These are phyloP conservation scores for Cetonia aurata DNA, from an alignment of 2,888 invertebrate genomes.

Conservation along the genomic window DNA sequence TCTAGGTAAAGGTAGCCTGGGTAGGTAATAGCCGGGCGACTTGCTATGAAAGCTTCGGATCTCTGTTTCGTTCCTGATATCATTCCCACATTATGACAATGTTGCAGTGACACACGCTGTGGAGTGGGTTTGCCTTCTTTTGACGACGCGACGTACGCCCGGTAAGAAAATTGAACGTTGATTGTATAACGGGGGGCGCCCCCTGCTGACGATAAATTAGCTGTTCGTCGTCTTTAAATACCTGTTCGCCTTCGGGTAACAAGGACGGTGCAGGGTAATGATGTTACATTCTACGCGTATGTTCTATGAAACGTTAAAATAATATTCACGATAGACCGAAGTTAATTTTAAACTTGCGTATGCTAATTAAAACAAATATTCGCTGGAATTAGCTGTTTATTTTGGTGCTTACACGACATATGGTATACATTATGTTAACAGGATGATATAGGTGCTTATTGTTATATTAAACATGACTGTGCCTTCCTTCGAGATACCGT, in stretches of 20 bases:
- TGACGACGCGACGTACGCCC: neutral
- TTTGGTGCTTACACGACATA: no score
- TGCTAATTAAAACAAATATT: slow-evolving; percentile 27
- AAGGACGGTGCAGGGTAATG: slow-evolving; percentile 6
- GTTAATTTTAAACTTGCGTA: slow-evolving; percentile 20
- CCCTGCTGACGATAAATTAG: slow-evolving; percentile 26
- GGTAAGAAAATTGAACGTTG: slow-evolving; percentile 32
- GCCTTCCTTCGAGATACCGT: no score
- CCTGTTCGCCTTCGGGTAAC: slow-evolving; percentile 36
- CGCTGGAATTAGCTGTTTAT: no score
- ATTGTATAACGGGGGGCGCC: slow-evolving; percentile 16
- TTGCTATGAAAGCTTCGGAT: slow-evolving; percentile 13
- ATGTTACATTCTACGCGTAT: neutral
- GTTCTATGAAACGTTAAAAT: neutral
- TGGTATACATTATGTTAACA: no score
- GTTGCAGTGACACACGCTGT: slow-evolving; percentile 26
- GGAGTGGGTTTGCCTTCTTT: slow-evolving; percentile 5
- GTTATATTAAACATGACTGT: no score
- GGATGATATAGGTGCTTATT: no score
- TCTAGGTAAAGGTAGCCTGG: slow-evolving; percentile 21
- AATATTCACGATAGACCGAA: slow-evolving; percentile 1
- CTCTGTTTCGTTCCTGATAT: slow-evolving; percentile 39
- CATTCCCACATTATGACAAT: slow-evolving; percentile 40
- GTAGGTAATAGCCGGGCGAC: slow-evolving; percentile 22
- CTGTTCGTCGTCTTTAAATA: slow-evolving; percentile 36